Conservation (phyloP, 64 coral and sea anemone genomes). For the Astreopora myriophthalma region DNA sequence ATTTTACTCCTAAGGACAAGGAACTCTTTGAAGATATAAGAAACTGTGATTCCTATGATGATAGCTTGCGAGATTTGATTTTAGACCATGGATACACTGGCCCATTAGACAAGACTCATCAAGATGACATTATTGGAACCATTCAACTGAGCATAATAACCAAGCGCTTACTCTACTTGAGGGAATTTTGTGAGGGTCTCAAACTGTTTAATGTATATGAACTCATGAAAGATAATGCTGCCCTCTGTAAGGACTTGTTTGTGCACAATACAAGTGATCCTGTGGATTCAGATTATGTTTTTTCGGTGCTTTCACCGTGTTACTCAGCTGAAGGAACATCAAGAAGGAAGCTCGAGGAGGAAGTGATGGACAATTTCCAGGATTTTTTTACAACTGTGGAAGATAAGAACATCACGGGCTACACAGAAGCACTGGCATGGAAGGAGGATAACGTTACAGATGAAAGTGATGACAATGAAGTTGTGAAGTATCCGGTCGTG, state of each 20-base stretch:
- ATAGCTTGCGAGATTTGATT: slow-evolving; percentile 49
- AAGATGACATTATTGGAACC: slow-evolving; percentile 58
- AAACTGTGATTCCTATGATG: slow-evolving; percentile 7
- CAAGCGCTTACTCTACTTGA: slow-evolving; percentile 56
- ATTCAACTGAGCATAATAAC: slow-evolving; percentile 68
- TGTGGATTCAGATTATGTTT: slow-evolving; percentile 61
- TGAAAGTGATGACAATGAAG: neutral
- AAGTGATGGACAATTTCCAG: slow-evolving; percentile 50
- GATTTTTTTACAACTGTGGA: neutral
- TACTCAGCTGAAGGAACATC: slow-evolving; percentile 64
- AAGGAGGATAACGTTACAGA: slow-evolving; percentile 35
- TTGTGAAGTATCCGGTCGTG: neutral
- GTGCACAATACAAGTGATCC: slow-evolving; percentile 19
- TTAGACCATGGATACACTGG: slow-evolving; percentile 76
- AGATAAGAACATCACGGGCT: slow-evolving; percentile 36
- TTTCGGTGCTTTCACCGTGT: slow-evolving; percentile 37
- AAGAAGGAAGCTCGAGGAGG: slow-evolving; percentile 39
- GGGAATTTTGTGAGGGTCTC: slow-evolving; percentile 53
- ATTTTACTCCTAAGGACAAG: slow-evolving; percentile 18
- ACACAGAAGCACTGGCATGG: neutral
- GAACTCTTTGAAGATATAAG: slow-evolving; percentile 47
- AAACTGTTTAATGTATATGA: slow-evolving; percentile 58
- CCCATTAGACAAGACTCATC: slow-evolving; percentile 49
- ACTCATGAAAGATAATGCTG: slow-evolving; percentile 49
- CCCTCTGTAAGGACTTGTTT: slow-evolving; percentile 57